phyloP scores from a whole-genome alignment of 2,113 vertebrate species.

The Gallinago jamesoni region DNA sequence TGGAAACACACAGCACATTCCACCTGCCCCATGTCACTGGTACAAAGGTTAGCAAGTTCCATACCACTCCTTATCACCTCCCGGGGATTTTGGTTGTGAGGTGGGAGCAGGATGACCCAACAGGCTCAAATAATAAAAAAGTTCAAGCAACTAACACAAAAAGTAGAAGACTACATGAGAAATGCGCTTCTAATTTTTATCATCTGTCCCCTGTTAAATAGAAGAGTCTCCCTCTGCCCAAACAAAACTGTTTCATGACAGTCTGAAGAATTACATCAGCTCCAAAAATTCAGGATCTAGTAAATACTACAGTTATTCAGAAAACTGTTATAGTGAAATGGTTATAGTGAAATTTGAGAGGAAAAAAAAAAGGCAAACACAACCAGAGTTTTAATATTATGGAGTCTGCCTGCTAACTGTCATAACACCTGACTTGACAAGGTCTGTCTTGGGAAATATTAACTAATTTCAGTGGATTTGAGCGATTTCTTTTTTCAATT shows the following conservation, averaged over 20 bases:
- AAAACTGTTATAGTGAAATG: too few species aligned
- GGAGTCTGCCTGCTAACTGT: background rate
- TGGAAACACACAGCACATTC: background rate
- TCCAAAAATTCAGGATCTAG: background rate
- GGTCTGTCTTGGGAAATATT: background rate
- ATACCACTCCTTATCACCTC: background rate
- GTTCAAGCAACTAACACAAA: background rate
- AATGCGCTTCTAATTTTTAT: background rate
- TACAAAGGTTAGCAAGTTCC: background rate
- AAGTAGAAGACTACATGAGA: fast-evolving
- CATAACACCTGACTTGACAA: fast-evolving
- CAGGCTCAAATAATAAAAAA: background rate
- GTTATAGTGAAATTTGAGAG: background rate
- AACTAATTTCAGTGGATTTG: background rate
- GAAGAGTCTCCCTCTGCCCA: background rate
- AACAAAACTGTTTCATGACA: fast-evolving
- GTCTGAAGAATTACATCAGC: background rate
- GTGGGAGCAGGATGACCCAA: background rate
- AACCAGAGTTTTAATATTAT: fast-evolving
- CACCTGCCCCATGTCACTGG: background rate
- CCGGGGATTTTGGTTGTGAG: background rate
- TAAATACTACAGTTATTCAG: background rate
- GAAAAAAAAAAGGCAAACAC: background rate
- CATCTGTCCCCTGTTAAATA: background rate
- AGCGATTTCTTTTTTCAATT: background rate